phyloP scores from a whole-genome alignment of 2,113 vertebrate species.

The Amazona guildingii region DNA sequence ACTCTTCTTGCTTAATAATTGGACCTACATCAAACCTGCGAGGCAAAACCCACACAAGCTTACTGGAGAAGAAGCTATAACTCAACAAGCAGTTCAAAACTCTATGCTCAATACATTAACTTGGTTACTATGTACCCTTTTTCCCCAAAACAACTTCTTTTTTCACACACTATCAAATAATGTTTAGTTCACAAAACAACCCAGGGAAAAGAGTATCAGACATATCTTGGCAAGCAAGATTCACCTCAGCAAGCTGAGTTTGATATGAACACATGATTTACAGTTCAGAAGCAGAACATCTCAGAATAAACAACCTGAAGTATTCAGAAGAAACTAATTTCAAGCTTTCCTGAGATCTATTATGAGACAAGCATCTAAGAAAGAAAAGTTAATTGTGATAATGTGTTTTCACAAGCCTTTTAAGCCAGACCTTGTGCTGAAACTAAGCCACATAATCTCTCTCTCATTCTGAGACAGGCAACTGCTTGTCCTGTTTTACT shows the following conservation, averaged over 20 bases:
- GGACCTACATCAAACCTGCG: constrained; percentile 93
- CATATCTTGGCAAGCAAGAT: neutral
- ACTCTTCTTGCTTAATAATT: constrained; percentile 84
- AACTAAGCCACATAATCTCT: neutral
- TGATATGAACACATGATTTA: neutral
- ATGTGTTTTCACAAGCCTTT: neutral
- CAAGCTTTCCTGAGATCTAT: neutral
- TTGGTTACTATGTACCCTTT: neutral
- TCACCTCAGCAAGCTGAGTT: neutral
- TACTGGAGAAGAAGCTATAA: neutral
- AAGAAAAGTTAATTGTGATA: neutral
- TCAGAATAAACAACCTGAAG: neutral
- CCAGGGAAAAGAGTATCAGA: neutral
- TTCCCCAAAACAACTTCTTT: neutral
- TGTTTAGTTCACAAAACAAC: neutral
- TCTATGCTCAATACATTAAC: neutral
- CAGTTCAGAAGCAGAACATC: neutral
- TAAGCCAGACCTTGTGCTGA: neutral
- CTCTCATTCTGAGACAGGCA: neutral
- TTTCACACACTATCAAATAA: neutral
- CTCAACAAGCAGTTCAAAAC: neutral
- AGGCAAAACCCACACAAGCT: neutral
- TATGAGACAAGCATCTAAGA: neutral
- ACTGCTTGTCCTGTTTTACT: neutral
- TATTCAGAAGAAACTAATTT: neutral